Conservation (phyloP, 2,888 invertebrate genomes). For the Pachydiplax longipennis region DNA sequence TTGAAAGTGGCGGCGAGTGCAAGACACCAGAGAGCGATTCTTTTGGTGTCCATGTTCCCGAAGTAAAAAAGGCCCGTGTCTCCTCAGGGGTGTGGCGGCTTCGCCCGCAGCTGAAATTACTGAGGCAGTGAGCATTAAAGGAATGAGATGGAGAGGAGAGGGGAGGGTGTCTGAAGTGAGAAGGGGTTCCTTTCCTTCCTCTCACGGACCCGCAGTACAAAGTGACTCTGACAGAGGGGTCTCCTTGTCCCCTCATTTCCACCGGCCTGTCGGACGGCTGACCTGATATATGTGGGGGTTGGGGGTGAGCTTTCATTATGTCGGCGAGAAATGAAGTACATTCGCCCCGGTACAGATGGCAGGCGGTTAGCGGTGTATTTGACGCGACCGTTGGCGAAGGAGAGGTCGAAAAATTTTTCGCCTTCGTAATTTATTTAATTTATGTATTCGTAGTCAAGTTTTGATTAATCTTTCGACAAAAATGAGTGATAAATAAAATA, state of each 20-base stretch:
- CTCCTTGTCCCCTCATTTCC: not conserved
- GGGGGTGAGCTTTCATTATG: constrained; percentile 4
- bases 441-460: too few relatives aligned
- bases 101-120: not conserved
- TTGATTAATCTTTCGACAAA: too few relatives aligned
- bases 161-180: not conserved
- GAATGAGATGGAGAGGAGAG: not conserved
- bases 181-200: not conserved
- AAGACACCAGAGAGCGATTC: not conserved
- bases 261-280: not conserved
- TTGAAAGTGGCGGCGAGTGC: not conserved
- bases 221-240: not conserved
- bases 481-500: too few relatives aligned
- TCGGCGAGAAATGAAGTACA: not conserved
- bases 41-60: not conserved
- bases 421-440: too few relatives aligned
- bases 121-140: not conserved
- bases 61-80: not conserved
- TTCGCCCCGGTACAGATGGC: too few relatives aligned
- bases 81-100: not conserved
- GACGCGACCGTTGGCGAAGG: too few relatives aligned
- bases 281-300: not conserved
- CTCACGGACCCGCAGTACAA: not conserved
- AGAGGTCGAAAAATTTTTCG: too few relatives aligned
- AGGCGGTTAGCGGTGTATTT: too few relatives aligned